A percentile compares a stretch with the other conserved stretches of the same genome.
Evolutionary conservation across 2,113 vertebrate species (phyloP).

Genomic region (Nothoprocta pentlandii): DNA sequence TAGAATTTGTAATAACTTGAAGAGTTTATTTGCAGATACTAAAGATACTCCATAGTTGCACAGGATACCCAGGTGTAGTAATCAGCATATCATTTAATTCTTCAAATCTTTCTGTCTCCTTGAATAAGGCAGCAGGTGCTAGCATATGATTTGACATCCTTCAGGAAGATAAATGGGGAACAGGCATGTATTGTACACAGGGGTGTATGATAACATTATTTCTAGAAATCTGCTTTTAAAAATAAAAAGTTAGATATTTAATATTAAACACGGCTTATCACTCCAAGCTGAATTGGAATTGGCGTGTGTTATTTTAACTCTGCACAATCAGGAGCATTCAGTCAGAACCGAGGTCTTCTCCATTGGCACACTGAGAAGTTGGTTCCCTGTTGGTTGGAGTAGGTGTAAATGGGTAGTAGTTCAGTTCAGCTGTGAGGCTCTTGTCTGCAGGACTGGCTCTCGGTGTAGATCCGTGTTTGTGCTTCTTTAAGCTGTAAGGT

Average conservation of each 20-base stretch:
- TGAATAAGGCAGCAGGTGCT: neutral
- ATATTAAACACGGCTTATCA: neutral
- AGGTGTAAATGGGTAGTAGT: neutral
- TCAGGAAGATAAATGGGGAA: neutral
- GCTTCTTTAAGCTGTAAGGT: neutral
- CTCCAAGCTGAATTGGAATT: neutral
- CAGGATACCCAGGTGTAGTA: neutral
- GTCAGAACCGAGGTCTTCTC: neutral
- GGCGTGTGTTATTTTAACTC: neutral
- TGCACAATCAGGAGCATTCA: neutral
- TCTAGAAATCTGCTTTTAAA: neutral
- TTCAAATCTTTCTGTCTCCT: neutral
- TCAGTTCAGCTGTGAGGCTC: neutral
- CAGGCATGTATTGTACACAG: neutral
- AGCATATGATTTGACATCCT: neutral
- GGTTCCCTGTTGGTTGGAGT: neutral
- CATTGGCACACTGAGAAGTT: neutral
- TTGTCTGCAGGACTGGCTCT: neutral
- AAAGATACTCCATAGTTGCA: neutral
- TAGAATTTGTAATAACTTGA: neutral
- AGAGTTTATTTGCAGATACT: neutral
- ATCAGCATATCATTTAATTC: neutral
- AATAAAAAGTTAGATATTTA: neutral
- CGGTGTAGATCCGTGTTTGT: neutral
- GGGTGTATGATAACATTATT: neutral